Base-by-base conservation (phyloP, 2,797 vertebrate species). In the Mastacembelus armatus region DNA sequence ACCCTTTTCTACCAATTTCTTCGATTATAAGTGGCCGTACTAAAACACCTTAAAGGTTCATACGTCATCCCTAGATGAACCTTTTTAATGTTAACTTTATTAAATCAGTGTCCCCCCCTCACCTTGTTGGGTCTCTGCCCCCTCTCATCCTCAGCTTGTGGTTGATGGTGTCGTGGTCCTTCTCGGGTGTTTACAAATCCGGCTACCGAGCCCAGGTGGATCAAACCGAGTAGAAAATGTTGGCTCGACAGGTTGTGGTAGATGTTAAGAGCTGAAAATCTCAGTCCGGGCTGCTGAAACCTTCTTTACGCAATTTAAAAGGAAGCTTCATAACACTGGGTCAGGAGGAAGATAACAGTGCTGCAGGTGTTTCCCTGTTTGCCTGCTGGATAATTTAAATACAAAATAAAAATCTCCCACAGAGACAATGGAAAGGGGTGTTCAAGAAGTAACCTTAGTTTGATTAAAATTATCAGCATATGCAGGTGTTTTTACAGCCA, bases 121-220 rank as follows among this genome's bases (percentile, higher is more conserved):
- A n/a, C n/a, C n/a, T n/a, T n/a, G n/a, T n/a, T n/a, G n/a, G n/a
- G n/a, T n/a, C n/a, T n/a, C 69, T 33, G 3, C 21, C 47, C 45
- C 36, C 40, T 66, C 63, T 66, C 80, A 74, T 83, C 78, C 70
- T 66, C 52, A 42, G 48, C 35, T 51, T 62, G 67, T 59, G 71
- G 71, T 29, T 67, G 77, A 36, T 66, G 51, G 61, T 80, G 79
- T 74, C 72, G 76, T 65, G 71, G 72, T 78, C 66, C 74, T 67
- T 42, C 6, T 82, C 43, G 72, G 59, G 11, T 91, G 90, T 92
- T 91, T 91, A 90, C 85, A 89, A 76, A 71, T 72, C 52, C 55
- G 51, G 58, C 40, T 68, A 36, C 32, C 44, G 21, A 45, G 24
- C n/a, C 39, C 44, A 62, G 48, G 65, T 58, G 49, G 18, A 71